phyloP scores from a whole-genome alignment of 1,140 invertebrate genomes.

The Brachionus sp. region DNA sequence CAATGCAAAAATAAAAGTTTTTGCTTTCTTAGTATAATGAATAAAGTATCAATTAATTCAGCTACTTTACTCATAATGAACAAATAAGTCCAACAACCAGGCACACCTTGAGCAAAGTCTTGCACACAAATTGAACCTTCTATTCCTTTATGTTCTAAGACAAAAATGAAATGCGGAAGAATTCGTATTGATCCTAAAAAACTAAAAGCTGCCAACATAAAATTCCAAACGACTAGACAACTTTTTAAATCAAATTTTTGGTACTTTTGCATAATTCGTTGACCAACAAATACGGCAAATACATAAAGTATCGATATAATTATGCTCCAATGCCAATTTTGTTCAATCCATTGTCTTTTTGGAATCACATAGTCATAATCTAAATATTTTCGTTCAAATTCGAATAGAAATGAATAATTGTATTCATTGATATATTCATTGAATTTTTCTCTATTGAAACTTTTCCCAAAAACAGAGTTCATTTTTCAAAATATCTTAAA shows the following conservation, averaged over 20 bases:
- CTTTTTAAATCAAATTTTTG: slow-evolving; percentile 79
- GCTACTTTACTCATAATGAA: slow-evolving; percentile 90
- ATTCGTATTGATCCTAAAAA: slow-evolving; percentile 75
- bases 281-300: slow-evolving; percentile 84
- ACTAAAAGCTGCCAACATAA: slow-evolving; percentile 82
- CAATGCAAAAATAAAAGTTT: slow-evolving; percentile 94
- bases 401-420: slow-evolving; percentile 33
- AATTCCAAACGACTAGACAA: slow-evolving; percentile 84
- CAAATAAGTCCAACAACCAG: slow-evolving; percentile 62
- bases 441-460: background rate
- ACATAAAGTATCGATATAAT: slow-evolving; percentile 75
- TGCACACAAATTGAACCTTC: slow-evolving; percentile 84
- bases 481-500: background rate
- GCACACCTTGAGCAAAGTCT: slow-evolving; percentile 64
- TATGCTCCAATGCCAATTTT: slow-evolving; percentile 89
- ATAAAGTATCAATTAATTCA: slow-evolving; percentile 92
- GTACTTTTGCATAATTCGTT: slow-evolving; percentile 84
- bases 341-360: slow-evolving; percentile 75
- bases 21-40: slow-evolving; percentile 91
- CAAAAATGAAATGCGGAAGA: slow-evolving; percentile 72
- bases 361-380: background rate
- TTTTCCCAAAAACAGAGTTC: background rate
- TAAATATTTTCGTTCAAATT: slow-evolving; percentile 32
- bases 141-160: slow-evolving; percentile 78
- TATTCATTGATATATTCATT: background rate